Evolutionary conservation across 2,113 vertebrate species (phyloP).

Genomic region (Dolichotis patagonum): DNA sequence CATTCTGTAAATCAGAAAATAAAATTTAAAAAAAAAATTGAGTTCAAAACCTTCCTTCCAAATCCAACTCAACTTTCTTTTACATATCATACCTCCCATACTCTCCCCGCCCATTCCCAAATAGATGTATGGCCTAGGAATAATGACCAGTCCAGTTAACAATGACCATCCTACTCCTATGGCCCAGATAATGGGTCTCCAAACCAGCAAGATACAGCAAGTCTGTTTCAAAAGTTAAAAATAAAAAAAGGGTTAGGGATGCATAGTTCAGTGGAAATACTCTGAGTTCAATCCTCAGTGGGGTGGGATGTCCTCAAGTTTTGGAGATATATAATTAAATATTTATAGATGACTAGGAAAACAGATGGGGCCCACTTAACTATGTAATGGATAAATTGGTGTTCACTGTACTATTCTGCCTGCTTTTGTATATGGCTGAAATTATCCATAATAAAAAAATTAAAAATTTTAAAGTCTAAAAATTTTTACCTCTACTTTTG

Average conservation of each 20-base stretch:
- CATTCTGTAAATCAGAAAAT: too few species aligned
- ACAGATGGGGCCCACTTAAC: background rate
- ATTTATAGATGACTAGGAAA: background rate
- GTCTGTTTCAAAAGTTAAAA: too few species aligned
- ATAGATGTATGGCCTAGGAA: too few species aligned
- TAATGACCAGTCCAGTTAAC: too few species aligned
- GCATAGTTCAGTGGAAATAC: too few species aligned
- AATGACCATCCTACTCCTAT: too few species aligned
- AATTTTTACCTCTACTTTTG: background rate
- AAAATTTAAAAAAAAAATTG: too few species aligned
- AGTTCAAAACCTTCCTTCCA: background rate
- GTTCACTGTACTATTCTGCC: background rate
- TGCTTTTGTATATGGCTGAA: background rate
- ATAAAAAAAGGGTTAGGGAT: too few species aligned
- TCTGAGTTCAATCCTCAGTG: too few species aligned
- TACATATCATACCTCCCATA: background rate
- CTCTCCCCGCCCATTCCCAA: too few species aligned
- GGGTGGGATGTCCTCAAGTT: background rate
- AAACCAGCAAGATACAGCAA: too few species aligned
- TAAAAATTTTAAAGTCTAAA: background rate
- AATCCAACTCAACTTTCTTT: constrained; percentile 5
- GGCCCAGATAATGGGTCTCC: too few species aligned
- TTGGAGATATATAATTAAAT: background rate
- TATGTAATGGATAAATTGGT: background rate
- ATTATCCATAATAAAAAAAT: background rate